phyloP scores from a whole-genome alignment of 2,113 vertebrate genomes.

The Columba janthina region DNA sequence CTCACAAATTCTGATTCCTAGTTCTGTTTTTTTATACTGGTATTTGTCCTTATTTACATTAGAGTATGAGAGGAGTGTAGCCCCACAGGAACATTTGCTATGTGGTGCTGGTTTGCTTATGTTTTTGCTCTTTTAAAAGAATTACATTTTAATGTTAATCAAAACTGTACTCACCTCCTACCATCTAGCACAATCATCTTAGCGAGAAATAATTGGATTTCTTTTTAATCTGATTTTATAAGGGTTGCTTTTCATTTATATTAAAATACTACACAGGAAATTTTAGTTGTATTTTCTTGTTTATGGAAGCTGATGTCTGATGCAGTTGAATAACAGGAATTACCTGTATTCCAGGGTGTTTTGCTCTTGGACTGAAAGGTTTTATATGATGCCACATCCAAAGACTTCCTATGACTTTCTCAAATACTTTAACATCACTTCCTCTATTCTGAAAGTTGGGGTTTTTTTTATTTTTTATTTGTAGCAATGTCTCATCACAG shows the following conservation, averaged over 20 bases:
- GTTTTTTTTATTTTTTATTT: not conserved
- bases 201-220: not conserved
- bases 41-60: not conserved
- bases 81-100: not conserved
- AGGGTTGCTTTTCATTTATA: not conserved
- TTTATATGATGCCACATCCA: not conserved
- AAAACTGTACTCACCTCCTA: not conserved
- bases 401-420: not conserved
- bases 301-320: not conserved
- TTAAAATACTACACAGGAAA: not conserved
- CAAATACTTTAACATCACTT: not conserved
- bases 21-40: not conserved
- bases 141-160: not conserved
- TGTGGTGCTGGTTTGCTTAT: not conserved
- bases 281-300: not conserved
- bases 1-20: not conserved
- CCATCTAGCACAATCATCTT: not conserved
- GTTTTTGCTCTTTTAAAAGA: not conserved
- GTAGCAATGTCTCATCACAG: not conserved
- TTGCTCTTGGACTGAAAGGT: not conserved
- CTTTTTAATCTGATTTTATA: not conserved
- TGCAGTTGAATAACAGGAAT: not conserved
- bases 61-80: not conserved
- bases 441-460: not conserved
- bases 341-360: rapidly evolving